Conservation (phyloP, 1,140 invertebrate genomes). For the Spodoptera litura region DNA sequence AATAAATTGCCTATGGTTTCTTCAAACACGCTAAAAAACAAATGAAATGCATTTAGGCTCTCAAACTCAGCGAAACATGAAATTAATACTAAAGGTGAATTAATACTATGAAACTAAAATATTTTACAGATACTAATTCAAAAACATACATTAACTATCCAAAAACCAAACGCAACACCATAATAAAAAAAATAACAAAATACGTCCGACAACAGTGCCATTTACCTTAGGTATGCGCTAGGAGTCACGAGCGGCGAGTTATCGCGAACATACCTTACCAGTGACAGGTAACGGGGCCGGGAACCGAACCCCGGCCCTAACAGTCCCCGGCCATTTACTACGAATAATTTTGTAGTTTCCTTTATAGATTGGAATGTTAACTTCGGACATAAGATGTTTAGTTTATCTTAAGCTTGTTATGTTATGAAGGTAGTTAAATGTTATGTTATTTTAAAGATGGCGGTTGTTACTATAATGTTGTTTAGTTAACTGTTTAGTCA, state of each 20-base stretch:
- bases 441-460: background rate
- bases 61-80: too few relatives aligned
- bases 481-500: too few relatives aligned
- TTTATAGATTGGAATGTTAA: constrained; percentile 16
- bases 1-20: too few relatives aligned
- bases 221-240: constrained; percentile 27
- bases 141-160: too few relatives aligned
- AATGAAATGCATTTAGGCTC: too few relatives aligned
- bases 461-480: background rate
- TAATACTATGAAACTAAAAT: too few relatives aligned
- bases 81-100: too few relatives aligned
- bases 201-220: background rate
- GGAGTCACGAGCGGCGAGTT: constrained; percentile 47
- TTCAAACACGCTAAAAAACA: too few relatives aligned
- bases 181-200: constrained; percentile 5
- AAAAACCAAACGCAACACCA: too few relatives aligned
- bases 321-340: constrained; percentile 20
- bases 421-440: background rate
- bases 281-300: constrained; percentile 46
- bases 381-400: background rate
- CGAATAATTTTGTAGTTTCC: constrained; percentile 21
- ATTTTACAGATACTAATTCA: too few relatives aligned
- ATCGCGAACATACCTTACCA: constrained; percentile 41
- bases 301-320: constrained; percentile 43
- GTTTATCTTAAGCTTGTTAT: constrained; percentile 3